A percentile compares a stretch with the other conserved stretches of the same genome.
Conservation (phyloP, 2,888 invertebrate species). For the Sinotaia quadrata region DNA sequence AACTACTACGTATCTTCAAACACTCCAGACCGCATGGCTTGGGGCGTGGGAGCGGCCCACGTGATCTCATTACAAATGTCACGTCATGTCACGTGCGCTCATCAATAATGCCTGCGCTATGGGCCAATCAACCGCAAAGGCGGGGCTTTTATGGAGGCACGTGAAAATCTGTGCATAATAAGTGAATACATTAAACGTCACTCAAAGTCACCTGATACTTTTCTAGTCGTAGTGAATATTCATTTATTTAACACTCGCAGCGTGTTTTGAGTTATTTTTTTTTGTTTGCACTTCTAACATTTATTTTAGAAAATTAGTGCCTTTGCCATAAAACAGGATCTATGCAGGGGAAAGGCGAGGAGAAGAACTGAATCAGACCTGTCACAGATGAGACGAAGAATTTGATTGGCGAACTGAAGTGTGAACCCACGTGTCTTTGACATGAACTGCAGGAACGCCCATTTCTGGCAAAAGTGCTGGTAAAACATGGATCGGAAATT, state of each 20-base stretch:
- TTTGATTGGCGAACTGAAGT: background rate
- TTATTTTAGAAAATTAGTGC: no score
- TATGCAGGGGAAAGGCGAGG: no score
- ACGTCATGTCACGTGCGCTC: conserved; percentile 6
- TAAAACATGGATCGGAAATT: conserved; percentile 1
- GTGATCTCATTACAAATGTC: conserved; percentile 28
- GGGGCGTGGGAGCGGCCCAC: conserved; percentile 18
- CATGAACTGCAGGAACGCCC: background rate
- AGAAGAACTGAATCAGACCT: no score
- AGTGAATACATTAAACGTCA: conserved; percentile 32
- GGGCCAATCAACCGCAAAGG: conserved; percentile 17
- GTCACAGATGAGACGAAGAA: background rate
- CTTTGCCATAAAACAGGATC: no score
- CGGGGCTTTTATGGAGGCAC: conserved; percentile 3
- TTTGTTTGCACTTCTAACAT: no score
- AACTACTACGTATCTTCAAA: conserved; percentile 35
- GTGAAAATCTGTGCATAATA: conserved; percentile 29
- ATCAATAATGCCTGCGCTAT: background rate
- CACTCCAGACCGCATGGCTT: conserved; percentile 15
- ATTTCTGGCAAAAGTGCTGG: background rate
- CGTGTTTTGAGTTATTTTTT: no score
- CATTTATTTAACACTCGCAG: no score
- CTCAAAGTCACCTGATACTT: conserved; percentile 30
- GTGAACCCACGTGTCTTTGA: background rate
- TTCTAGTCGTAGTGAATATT: background rate